These are phyloP conservation scores for Thaumatotibia leucotreta DNA, from an alignment of 1,140 invertebrate genomes.

Conservation along the genomic window DNA sequence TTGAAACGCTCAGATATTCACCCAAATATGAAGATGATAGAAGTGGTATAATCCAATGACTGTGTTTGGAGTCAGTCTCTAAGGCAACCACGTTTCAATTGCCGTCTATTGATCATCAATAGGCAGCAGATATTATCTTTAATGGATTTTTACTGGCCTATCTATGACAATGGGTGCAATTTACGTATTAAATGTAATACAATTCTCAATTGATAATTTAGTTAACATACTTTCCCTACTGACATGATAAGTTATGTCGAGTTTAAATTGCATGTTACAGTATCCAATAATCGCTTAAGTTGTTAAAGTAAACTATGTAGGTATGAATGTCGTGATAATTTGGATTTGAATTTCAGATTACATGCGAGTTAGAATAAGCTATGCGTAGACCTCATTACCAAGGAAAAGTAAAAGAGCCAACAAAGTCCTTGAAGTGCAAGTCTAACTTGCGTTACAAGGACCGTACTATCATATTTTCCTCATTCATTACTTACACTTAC, in stretches of 20 bases:
- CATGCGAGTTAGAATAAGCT: neutral
- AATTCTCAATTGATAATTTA: neutral
- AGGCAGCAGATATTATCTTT: too few species aligned
- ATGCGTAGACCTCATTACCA: neutral
- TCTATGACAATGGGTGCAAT: too few species aligned
- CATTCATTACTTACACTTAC: too few species aligned
- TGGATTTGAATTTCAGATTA: conserved; percentile 29
- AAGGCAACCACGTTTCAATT: neutral
- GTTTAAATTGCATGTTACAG: conserved; percentile 16
- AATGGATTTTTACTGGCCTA: too few species aligned
- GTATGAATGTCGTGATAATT: conserved; percentile 16
- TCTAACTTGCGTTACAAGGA: too few species aligned
- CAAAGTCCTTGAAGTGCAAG: too few species aligned
- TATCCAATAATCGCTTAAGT: conserved; percentile 18
- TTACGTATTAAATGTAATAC: too few species aligned
- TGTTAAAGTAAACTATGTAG: conserved; percentile 5
- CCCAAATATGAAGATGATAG: neutral
- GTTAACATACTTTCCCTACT: neutral
- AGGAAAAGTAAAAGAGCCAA: neutral
- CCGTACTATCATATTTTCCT: too few species aligned
- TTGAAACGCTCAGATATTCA: too few species aligned
- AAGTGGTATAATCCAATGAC: neutral
- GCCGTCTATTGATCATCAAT: too few species aligned
- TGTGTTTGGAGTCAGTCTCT: neutral
- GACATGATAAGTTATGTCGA: neutral